These are phyloP conservation scores for Amiota minor DNA, from an alignment of 2,888 invertebrate genomes.

Conservation along the genomic window DNA sequence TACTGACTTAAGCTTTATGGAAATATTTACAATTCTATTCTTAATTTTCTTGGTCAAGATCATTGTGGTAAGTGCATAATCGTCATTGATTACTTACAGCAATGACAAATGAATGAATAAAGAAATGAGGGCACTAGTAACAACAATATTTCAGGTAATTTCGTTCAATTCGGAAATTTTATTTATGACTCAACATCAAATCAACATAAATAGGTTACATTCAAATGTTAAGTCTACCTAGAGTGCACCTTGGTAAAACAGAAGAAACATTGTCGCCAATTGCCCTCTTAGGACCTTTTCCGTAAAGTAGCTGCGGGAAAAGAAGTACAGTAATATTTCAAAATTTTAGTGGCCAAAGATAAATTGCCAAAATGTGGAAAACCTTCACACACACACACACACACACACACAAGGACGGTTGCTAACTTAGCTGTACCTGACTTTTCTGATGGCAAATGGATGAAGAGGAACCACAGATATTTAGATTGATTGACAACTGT, in stretches of 20 bases:
- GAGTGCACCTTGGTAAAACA: too few species aligned
- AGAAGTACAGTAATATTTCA: too few species aligned
- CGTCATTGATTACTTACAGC: neutral
- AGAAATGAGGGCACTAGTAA: neutral
- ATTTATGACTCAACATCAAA: slow-evolving; percentile 70
- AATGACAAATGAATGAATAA: neutral
- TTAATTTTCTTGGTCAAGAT: too few species aligned
- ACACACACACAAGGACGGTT: neutral
- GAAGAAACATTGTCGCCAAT: too few species aligned
- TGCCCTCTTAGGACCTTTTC: too few species aligned
- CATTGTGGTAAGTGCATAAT: neutral
- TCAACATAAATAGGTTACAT: slow-evolving; percentile 72
- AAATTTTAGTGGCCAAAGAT: too few species aligned
- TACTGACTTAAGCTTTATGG: too few species aligned
- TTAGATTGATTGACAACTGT: slow-evolving; percentile 26
- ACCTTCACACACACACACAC: neutral
- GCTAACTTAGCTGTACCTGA: neutral
- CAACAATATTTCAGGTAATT: slow-evolving; percentile 24
- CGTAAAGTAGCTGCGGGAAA: too few species aligned
- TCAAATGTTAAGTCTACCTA: slow-evolving; percentile 63
- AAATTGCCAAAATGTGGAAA: neutral
- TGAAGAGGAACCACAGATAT: slow-evolving; percentile 1
- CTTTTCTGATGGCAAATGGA: neutral
- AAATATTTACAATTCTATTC: too few species aligned
- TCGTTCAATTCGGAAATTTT: slow-evolving; percentile 65